These are phyloP conservation scores for Brotula barbata DNA, from an alignment of 2,797 vertebrate species.

Conservation along the genomic window DNA sequence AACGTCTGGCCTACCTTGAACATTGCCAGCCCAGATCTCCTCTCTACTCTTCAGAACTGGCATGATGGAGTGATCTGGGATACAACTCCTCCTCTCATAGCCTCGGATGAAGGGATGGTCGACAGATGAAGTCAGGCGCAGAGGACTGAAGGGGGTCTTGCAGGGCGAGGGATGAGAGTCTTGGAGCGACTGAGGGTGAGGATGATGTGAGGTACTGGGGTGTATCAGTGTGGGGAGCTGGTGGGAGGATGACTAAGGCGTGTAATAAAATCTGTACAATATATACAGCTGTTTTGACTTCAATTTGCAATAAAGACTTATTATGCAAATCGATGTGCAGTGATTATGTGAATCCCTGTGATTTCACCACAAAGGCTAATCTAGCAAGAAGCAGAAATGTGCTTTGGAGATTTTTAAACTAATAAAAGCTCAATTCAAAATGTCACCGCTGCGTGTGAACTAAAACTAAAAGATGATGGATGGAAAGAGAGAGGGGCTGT, in stretches of 20 bases:
- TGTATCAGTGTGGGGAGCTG: conserved; percentile 1
- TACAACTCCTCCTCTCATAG: conserved; percentile 84
- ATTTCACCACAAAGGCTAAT: background rate
- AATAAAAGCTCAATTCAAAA: conserved; percentile 39
- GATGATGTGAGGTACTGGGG: conserved; percentile 4
- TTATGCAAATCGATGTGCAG: background rate
- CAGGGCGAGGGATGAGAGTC: conserved; percentile 14
- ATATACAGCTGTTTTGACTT: conserved; percentile 8
- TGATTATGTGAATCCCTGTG: background rate
- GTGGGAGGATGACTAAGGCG: background rate
- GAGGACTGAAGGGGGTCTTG: conserved; percentile 47
- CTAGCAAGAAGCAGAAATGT: conserved; percentile 16
- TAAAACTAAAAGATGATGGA: conserved; percentile 40
- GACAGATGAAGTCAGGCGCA: conserved; percentile 72
- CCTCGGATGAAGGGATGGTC: conserved; percentile 80
- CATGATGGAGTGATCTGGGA: conserved; percentile 84
- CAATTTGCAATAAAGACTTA: no score
- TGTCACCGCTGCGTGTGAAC: conserved; percentile 21
- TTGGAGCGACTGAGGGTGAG: conserved; percentile 24
- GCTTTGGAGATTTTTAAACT: conserved; percentile 24
- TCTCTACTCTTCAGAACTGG: conserved; percentile 83
- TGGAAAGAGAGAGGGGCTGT: conserved; percentile 32
- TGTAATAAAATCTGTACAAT: conserved; percentile 10
- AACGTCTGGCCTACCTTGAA: conserved; percentile 79
- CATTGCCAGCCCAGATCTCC: conserved; percentile 85